These are phyloP conservation scores for Bombus pyrosoma DNA, from an alignment of 1,140 invertebrate genomes.

Conservation along the genomic window DNA sequence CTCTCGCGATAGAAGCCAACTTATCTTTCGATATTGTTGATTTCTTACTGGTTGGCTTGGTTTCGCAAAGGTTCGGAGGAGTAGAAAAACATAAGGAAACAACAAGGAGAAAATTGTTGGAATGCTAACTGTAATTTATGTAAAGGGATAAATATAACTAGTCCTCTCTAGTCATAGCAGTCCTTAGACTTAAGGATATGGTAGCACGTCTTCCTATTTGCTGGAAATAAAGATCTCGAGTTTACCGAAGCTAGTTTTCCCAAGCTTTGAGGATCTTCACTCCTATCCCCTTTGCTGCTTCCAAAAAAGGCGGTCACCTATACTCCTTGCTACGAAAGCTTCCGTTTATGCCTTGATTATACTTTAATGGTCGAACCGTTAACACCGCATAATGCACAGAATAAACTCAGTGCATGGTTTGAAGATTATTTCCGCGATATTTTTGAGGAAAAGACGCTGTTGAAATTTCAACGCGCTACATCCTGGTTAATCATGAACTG, in stretches of 20 bases:
- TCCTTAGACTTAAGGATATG: neutral
- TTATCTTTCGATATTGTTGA: neutral
- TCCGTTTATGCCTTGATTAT: slow-evolving; percentile 38
- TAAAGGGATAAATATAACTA: no score
- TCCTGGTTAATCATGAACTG: no score
- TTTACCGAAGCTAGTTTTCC: slow-evolving; percentile 38
- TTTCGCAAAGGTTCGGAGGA: neutral
- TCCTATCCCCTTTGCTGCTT: slow-evolving; percentile 6
- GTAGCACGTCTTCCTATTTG: neutral
- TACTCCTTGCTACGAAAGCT: slow-evolving; percentile 33
- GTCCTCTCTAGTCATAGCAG: neutral
- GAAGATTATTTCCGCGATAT: neutral
- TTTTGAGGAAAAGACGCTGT: neutral
- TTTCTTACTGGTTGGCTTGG: neutral
- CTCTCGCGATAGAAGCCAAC: no score
- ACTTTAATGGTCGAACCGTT: neutral
- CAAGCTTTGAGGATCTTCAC: neutral
- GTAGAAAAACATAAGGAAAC: neutral
- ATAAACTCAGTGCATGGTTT: neutral
- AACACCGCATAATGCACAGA: neutral
- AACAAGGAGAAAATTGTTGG: neutral
- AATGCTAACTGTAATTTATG: neutral
- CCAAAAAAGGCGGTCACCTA: neutral
- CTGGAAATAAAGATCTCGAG: slow-evolving; percentile 53
- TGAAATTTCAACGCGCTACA: neutral